A percentile compares a stretch with the other conserved stretches of the same genome.
Conservation (phyloP, 23 tunicate species). For the Styela clava region DNA sequence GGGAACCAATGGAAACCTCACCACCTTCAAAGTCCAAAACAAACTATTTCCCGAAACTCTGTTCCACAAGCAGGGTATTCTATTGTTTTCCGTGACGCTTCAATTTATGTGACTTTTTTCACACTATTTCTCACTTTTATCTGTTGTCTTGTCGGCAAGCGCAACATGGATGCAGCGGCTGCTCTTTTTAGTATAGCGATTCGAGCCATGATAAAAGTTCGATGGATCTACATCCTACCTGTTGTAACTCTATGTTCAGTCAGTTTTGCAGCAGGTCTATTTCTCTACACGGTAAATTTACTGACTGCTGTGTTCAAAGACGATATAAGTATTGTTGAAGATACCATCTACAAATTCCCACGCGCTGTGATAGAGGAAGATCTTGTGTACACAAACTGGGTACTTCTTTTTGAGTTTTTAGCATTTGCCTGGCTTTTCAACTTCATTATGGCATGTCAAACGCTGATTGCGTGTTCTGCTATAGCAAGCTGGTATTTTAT, state of each 20-base stretch:
- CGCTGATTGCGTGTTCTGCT: constrained; percentile 38
- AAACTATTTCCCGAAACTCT: background rate
- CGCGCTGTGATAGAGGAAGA: constrained; percentile 22
- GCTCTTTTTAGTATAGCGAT: constrained; percentile 44
- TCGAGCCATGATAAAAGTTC: constrained; percentile 26
- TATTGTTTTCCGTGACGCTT: constrained; percentile 42
- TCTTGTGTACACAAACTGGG: constrained; percentile 42
- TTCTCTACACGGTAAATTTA: constrained; percentile 38
- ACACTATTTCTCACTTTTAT: constrained; percentile 31
- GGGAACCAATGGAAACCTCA: background rate
- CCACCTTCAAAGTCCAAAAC: background rate
- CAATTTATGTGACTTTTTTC: constrained; percentile 43
- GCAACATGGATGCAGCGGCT: constrained; percentile 65
- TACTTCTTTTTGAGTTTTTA: constrained; percentile 59
- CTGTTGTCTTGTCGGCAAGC: constrained; percentile 38
- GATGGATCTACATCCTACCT: constrained; percentile 77
- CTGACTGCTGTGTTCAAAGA: constrained; percentile 53
- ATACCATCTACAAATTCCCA: constrained; percentile 20
- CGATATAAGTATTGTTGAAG: constrained; percentile 9
- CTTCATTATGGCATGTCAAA: constrained; percentile 70
- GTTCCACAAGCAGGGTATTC: constrained; percentile 65
- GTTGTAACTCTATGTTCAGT: constrained; percentile 29
- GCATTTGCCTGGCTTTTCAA: constrained; percentile 54
- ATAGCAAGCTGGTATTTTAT: constrained; percentile 73
- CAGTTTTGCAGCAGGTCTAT: constrained; percentile 46